Conservation (phyloP, 1,140 invertebrate genomes). For the Aphelinus certus region DNA sequence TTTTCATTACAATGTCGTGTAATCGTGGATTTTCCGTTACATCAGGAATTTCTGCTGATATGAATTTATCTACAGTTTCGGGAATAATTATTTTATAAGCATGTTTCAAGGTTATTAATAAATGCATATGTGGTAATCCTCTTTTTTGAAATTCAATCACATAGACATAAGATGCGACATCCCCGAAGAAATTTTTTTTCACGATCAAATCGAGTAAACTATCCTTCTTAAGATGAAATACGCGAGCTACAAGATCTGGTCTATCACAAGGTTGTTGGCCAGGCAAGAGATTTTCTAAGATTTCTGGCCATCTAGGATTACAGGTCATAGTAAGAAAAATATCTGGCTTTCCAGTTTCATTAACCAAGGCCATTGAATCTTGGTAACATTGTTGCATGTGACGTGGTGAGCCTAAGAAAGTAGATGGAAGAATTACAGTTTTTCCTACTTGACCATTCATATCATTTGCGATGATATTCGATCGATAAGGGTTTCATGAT, state of each 20-base stretch:
- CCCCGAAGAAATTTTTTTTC: constrained; percentile 47
- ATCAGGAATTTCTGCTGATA: constrained; percentile 63
- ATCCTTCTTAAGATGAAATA: constrained; percentile 39
- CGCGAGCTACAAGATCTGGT: constrained; percentile 49
- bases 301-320: constrained; percentile 59
- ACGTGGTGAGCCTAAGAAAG: constrained; percentile 56
- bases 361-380: constrained; percentile 58
- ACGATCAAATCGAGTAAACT: constrained; percentile 20
- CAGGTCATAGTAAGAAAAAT: constrained; percentile 59
- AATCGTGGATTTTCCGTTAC: constrained; percentile 39
- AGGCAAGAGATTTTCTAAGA: constrained; percentile 46
- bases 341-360: constrained; percentile 33
- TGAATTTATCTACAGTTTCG: constrained; percentile 51
- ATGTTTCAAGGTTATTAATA: constrained; percentile 53
- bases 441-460: constrained; percentile 42
- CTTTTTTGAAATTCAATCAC: constrained; percentile 66
- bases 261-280: constrained; percentile 48
- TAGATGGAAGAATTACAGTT: constrained; percentile 53
- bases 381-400: constrained; percentile 58
- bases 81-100: constrained; percentile 50
- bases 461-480: too few species aligned
- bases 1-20: constrained; percentile 43
- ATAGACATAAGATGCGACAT: constrained; percentile 52
- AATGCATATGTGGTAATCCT: constrained; percentile 63
- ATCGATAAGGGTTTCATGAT: too few species aligned